Base-by-base conservation (phyloP, 2,113 vertebrate species). In the Caranx ignobilis region DNA sequence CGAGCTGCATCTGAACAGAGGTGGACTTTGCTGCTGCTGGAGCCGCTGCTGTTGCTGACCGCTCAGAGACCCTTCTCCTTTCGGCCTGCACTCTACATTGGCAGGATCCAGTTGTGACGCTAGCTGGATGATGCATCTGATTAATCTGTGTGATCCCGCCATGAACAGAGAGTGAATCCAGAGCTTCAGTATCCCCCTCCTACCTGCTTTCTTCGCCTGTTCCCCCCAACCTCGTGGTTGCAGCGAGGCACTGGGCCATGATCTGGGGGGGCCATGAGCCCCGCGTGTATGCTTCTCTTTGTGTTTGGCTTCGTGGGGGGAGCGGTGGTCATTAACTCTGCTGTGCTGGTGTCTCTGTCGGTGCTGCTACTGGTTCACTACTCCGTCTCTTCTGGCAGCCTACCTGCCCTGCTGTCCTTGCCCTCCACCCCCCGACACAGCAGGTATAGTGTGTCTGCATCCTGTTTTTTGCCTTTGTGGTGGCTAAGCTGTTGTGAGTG, bases 261-360 rank as follows among this genome's bases (percentile, higher is more conserved):
- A 95, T 95, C 93, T 94, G 94, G 35, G 95, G 96, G 95, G 95
- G 96, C 95, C 97, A 99, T 99, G 98, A 98, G 95, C 96, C 97
- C 98, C 86, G 96, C 97, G 90, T 98, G 97, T 95, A 97, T 99
- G 98, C 97, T 99, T 95, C 97, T 99, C 86, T 97, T 99, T 96
- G 97, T 99, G 94, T 99, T 99, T 95, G 98, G 98, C 96, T 99
- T 99, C 80, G 97, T 99, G 87, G 98, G 98, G 85, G 98, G 98
- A 93, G 98, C 97, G 81, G 97, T 99, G 95, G 98, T 99, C 94
- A 96, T 99, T 96, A 99, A 99, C 92, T 99, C 98, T 2, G 98
- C 97, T 31, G 95, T 99, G 77, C 92, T 99, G 92, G 98, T 99
- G 0, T 99, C 98, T 69, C 97, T 99, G 68, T 99, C 98, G 0